Evolutionary conservation across 2,797 vertebrate species (phyloP).

Genomic region (Sphaeramia orbicularis): DNA sequence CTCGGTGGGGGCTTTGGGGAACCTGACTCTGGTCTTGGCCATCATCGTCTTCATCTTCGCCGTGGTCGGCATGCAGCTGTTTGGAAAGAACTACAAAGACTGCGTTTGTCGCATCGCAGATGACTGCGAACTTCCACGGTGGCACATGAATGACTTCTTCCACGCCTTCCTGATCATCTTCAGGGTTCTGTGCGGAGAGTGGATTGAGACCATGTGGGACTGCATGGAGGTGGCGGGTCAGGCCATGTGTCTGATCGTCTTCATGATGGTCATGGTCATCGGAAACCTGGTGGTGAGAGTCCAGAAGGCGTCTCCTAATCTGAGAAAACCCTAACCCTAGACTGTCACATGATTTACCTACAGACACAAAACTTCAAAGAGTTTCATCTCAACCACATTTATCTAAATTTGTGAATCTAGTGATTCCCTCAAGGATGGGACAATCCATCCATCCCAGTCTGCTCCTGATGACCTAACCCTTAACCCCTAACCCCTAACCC

Average conservation of each 20-base stretch:
- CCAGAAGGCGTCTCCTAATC: too few species aligned
- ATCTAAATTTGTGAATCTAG: too few species aligned
- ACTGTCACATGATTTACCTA: too few species aligned
- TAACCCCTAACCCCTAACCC: too few species aligned
- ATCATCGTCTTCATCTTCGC: conserved; percentile 99
- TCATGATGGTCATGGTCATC: conserved; percentile 97
- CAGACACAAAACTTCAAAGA: too few species aligned
- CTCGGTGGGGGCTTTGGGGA: conserved; percentile 94
- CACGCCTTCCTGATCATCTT: conserved; percentile 97
- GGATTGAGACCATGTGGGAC: conserved; percentile 99
- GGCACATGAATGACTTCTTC: conserved; percentile 98
- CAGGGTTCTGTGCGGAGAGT: conserved; percentile 95
- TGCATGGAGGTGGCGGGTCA: conserved; percentile 94
- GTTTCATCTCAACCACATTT: too few species aligned
- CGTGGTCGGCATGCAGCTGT: conserved; percentile 97
- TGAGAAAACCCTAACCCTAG: too few species aligned
- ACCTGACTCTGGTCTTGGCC: conserved; percentile 93
- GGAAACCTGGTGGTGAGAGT: conserved; percentile 97
- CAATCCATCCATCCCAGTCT: too few species aligned
- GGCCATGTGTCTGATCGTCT: conserved; percentile 92
- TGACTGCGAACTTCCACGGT: conserved; percentile 91
- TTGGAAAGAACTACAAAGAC: conserved; percentile 93
- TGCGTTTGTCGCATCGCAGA: conserved; percentile 91
- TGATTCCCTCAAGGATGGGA: too few species aligned
- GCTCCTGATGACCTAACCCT: too few species aligned